A percentile compares a stretch with the other conserved stretches of the same genome.
Conservation (phyloP, 2,888 invertebrate species). For the Zonitis immaculata region DNA sequence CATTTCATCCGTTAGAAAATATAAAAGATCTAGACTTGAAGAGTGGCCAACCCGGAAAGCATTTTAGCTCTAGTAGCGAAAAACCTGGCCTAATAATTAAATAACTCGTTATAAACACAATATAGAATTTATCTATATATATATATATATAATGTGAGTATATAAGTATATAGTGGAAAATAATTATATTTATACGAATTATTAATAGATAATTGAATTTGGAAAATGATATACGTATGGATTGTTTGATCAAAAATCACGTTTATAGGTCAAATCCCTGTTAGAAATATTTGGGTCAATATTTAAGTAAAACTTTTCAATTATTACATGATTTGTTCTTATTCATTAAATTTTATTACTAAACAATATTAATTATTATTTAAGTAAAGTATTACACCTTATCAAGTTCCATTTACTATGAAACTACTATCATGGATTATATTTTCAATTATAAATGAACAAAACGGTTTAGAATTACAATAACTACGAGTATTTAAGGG, state of each 20-base stretch:
- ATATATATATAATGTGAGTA: too few relatives aligned
- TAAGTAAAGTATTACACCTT: not conserved
- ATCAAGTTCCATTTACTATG: not conserved
- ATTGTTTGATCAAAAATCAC: not conserved
- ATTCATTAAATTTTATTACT: not conserved
- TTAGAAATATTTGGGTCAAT: not conserved
- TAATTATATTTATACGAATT: too few relatives aligned
- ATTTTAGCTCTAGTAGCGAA: constrained; percentile 3
- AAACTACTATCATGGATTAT: constrained; percentile 1
- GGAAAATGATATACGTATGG: not conserved
- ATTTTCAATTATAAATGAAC: constrained; percentile 16
- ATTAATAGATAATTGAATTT: not conserved
- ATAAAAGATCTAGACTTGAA: constrained; percentile 25
- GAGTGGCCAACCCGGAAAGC: constrained; percentile 31
- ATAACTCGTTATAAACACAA: not conserved
- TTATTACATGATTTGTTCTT: not conserved
- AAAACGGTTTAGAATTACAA: constrained; percentile 20
- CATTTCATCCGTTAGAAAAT: constrained; percentile 27
- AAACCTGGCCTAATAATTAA: constrained; percentile 4
- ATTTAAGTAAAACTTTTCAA: not conserved
- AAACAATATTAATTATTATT: not conserved
- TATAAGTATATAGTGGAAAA: too few relatives aligned
- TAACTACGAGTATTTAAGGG: constrained; percentile 14
- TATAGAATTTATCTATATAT: not conserved
- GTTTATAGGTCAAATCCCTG: not conserved